Evolutionary conservation across 2,888 invertebrate genomes (phyloP).

Genomic region (Macrostomum cliftonense): DNA sequence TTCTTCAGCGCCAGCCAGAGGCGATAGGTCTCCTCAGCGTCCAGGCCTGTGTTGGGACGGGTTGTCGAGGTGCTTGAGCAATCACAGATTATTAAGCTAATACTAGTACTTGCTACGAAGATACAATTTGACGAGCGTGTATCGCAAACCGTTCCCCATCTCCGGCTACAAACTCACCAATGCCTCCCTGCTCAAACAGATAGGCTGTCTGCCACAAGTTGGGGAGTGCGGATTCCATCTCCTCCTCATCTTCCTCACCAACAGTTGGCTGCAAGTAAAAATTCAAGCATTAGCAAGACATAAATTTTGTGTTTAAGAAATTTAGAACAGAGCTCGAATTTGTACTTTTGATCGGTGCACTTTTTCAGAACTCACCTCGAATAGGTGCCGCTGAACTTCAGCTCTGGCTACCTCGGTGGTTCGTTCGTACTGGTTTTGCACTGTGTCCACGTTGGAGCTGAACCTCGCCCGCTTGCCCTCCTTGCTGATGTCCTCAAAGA

Average conservation of each 20-base stretch:
- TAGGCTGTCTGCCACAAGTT: slow-evolving; percentile 37
- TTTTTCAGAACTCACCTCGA: slow-evolving; percentile 19
- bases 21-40: slow-evolving; percentile 51
- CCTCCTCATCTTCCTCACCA: slow-evolving; percentile 10
- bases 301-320: too few species aligned
- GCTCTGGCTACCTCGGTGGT: slow-evolving; percentile 36
- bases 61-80: too few species aligned
- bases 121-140: too few species aligned
- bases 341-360: background rate
- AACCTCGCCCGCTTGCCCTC: slow-evolving; percentile 48
- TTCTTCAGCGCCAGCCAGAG: slow-evolving; percentile 52
- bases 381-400: slow-evolving; percentile 34
- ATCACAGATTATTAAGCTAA: too few species aligned
- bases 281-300: too few species aligned
- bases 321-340: background rate
- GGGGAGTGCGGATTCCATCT: slow-evolving; percentile 18
- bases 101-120: too few species aligned
- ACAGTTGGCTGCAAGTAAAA: too few species aligned
- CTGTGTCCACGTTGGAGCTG: slow-evolving; percentile 42
- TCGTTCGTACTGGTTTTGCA: slow-evolving; percentile 30
- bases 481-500: slow-evolving; percentile 65
- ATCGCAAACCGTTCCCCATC: too few species aligned
- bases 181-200: slow-evolving; percentile 47
- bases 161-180: slow-evolving; percentile 41
- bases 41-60: slow-evolving; percentile 39